Evolutionary conservation across 1,140 invertebrate genomes (phyloP).

Genomic region (Mactra quadrangularis): DNA sequence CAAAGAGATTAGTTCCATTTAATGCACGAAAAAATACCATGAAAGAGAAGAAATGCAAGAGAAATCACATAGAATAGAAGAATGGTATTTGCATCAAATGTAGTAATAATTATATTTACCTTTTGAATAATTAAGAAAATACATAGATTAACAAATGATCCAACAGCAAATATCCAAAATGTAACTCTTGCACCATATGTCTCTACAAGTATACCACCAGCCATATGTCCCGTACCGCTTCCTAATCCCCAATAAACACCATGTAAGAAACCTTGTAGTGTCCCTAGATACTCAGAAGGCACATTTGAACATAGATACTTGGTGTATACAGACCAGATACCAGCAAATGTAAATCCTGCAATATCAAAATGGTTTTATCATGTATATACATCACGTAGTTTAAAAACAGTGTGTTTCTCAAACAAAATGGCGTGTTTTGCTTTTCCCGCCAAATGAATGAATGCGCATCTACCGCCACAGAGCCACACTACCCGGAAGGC

Average conservation of each 20-base stretch:
- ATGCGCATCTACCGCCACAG: too few relatives aligned
- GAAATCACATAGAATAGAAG: too few relatives aligned
- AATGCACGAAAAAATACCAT: too few relatives aligned
- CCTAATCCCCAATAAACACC: slow-evolving; percentile 69
- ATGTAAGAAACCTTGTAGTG: slow-evolving; percentile 66
- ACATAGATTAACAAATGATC: slow-evolving; percentile 56
- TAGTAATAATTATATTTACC: slow-evolving; percentile 30
- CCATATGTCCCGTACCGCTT: slow-evolving; percentile 60
- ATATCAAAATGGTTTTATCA: neutral
- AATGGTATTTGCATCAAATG: too few relatives aligned
- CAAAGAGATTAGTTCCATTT: too few relatives aligned
- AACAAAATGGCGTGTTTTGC: too few relatives aligned
- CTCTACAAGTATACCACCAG: slow-evolving; percentile 60
- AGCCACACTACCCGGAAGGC: too few relatives aligned
- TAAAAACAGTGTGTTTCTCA: too few relatives aligned
- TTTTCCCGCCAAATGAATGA: too few relatives aligned
- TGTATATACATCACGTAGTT: too few relatives aligned
- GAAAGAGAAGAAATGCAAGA: too few relatives aligned
- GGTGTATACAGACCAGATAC: slow-evolving; percentile 59
- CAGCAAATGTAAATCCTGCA: slow-evolving; percentile 62
- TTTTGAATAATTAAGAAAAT: slow-evolving; percentile 61
- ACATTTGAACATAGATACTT: slow-evolving; percentile 60
- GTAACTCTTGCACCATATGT: slow-evolving; percentile 55
- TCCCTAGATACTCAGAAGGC: slow-evolving; percentile 61
- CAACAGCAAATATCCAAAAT: slow-evolving; percentile 66